phyloP scores from a whole-genome alignment of 1,140 invertebrate species.

The Temnothorax nylanderi region DNA sequence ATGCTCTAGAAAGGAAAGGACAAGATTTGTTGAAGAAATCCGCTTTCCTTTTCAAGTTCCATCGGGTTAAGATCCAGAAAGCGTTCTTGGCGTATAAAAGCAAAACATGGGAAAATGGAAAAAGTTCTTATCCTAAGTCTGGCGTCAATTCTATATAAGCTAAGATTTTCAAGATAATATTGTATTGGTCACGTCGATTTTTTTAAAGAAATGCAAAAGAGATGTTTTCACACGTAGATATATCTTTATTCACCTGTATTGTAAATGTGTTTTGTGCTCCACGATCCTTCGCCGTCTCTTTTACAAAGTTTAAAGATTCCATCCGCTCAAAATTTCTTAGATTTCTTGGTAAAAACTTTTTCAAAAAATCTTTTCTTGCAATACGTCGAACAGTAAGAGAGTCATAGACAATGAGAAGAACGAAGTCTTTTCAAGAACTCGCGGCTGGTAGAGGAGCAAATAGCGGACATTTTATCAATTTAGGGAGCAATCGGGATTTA shows the following conservation, averaged over 20 bases:
- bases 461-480: conserved; percentile 35
- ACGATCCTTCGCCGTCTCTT: neutral
- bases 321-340: neutral
- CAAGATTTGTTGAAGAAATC: conserved; percentile 40
- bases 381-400: neutral
- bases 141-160: conserved; percentile 1
- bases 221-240: neutral
- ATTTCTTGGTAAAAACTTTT: neutral
- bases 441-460: conserved; percentile 26
- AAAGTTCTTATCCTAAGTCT: neutral
- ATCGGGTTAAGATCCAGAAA: neutral
- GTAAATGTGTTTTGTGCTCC: neutral
- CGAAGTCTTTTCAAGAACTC: conserved; percentile 30
- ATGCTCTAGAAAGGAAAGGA: neutral
- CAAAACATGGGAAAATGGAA: conserved; percentile 32
- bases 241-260: neutral
- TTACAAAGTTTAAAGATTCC: neutral
- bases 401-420: neutral
- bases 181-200: neutral
- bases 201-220: neutral
- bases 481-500: conserved; percentile 38
- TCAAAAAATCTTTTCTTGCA: too few relatives aligned
- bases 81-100: conserved; percentile 18
- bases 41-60: conserved; percentile 34
- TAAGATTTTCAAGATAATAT: conserved; percentile 19